Conservation (phyloP, 1,140 invertebrate genomes). For the Leguminivora glycinivorella region DNA sequence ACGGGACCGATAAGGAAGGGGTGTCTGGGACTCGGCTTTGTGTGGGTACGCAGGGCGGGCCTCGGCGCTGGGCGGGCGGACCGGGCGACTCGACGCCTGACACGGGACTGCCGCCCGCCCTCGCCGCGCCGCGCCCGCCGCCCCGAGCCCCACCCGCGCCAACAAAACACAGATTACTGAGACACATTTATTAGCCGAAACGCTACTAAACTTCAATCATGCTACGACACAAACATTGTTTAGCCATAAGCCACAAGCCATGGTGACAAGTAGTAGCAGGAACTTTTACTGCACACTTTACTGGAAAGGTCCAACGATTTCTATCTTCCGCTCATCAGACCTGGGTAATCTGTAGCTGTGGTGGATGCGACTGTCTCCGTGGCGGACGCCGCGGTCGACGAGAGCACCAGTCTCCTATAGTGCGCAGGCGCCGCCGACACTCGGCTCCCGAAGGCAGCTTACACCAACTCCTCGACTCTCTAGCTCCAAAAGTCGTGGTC, state of each 20-base stretch:
- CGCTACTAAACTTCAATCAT: conserved; percentile 62
- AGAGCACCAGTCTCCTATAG: conserved; percentile 50
- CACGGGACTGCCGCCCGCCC: conserved; percentile 70
- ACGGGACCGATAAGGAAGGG: conserved; percentile 25
- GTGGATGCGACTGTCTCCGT: conserved; percentile 48
- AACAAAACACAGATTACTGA: conserved; percentile 71
- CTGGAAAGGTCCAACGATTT: conserved; percentile 25
- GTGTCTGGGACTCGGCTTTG: conserved; percentile 29
- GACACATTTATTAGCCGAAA: conserved; percentile 73
- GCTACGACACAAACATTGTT: conserved; percentile 49
- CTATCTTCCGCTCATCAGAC: conserved; percentile 53
- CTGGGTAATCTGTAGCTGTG: conserved; percentile 67
- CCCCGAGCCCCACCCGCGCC: conserved; percentile 50
- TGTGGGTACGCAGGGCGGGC: conserved; percentile 46
- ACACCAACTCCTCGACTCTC: conserved; percentile 53
- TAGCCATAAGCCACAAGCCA: conserved; percentile 25
- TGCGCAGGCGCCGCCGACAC: conserved; percentile 49
- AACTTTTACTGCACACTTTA: conserved; percentile 6
- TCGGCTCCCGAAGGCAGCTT: conserved; percentile 51
- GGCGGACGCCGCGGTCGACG: conserved; percentile 52
- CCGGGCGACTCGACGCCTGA: conserved; percentile 62
- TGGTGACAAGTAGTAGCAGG: conserved; percentile 22
- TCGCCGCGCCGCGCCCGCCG: conserved; percentile 42
- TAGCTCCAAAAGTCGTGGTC: conserved; percentile 63
- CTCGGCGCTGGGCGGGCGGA: conserved; percentile 43